Conservation (phyloP, 2,797 vertebrate genomes). For the Schizothorax lantsangensis region DNA sequence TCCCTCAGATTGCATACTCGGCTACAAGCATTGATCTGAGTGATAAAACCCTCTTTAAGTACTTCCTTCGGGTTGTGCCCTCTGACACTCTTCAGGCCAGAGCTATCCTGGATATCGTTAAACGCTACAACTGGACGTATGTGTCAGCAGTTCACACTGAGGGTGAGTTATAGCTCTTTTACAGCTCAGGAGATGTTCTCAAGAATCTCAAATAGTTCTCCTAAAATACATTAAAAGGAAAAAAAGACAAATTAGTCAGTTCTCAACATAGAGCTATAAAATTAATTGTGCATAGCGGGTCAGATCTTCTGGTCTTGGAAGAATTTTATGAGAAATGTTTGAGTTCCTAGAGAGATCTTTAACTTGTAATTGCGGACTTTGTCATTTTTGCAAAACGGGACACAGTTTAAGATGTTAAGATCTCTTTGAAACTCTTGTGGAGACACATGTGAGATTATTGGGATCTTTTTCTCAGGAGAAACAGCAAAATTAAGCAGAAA, state of each 20-base stretch:
- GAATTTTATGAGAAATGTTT: not conserved
- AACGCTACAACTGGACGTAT: conserved; percentile 99
- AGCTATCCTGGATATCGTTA: conserved; percentile 97
- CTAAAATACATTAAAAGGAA: not conserved
- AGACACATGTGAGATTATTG: not conserved
- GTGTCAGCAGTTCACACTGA: conserved; percentile 98
- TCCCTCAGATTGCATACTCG: conserved; percentile 98
- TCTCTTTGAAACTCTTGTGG: not conserved
- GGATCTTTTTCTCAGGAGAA: not conserved
- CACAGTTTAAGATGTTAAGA: not conserved
- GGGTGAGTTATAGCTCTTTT: conserved; percentile 81
- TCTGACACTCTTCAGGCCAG: conserved; percentile 96
- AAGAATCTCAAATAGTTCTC: conserved; percentile 2
- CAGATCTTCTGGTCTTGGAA: not conserved
- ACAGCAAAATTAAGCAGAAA: not conserved
- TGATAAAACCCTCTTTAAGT: conserved; percentile 97
- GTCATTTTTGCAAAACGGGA: not conserved
- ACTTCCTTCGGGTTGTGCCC: conserved; percentile 96
- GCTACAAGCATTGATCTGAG: conserved; percentile 98
- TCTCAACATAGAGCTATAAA: not conserved
- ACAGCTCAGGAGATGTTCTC: not conserved
- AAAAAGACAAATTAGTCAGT: not conserved
- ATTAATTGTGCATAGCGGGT: not conserved
- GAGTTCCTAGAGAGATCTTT: not conserved
- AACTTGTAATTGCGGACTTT: not conserved